phyloP scores from a whole-genome alignment of 2,797 vertebrate genomes.

The Oreortyx pictus region DNA sequence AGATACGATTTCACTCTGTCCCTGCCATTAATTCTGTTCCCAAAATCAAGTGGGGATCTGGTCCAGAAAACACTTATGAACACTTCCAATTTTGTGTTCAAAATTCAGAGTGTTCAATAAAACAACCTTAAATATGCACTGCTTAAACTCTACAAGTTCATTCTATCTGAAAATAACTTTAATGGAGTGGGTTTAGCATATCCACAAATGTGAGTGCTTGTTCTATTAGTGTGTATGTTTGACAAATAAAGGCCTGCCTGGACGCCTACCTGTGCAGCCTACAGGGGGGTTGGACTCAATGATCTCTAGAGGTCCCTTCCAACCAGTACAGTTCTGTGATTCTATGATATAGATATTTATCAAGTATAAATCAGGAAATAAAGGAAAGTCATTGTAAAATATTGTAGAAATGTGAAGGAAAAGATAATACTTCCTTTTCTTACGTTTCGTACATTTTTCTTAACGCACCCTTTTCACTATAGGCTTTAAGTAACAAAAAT shows the following conservation, averaged over 20 bases:
- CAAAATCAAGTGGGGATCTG: neutral
- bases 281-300: too few species aligned
- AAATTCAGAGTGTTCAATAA: neutral
- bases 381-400: neutral
- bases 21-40: neutral
- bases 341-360: neutral
- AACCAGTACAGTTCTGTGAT: too few species aligned
- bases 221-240: neutral
- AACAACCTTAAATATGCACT: neutral
- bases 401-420: neutral
- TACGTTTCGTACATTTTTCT: neutral
- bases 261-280: too few species aligned
- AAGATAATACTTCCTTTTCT: neutral
- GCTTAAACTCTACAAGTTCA: neutral
- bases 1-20: neutral
- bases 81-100: neutral
- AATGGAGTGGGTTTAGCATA: neutral
- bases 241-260: neutral
- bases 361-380: neutral
- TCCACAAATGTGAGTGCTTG: neutral
- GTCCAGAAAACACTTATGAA: conserved; percentile 22
- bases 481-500: neutral
- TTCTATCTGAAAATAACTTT: neutral
- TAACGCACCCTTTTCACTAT: neutral
- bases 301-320: too few species aligned